phyloP scores from a whole-genome alignment of 2,797 vertebrate species.

The Hapalemur alaotrensis region DNA sequence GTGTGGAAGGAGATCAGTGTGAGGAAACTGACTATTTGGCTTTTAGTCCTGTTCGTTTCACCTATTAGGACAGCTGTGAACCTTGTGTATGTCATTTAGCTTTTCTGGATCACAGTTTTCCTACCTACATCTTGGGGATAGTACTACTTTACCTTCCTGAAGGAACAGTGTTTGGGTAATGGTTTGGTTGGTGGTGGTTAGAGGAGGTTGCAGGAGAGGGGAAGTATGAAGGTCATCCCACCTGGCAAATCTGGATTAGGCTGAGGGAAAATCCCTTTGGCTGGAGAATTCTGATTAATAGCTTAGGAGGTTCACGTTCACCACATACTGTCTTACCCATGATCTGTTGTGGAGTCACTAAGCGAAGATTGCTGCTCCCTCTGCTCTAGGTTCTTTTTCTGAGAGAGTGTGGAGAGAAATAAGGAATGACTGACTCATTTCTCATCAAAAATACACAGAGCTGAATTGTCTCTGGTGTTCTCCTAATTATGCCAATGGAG shows the following conservation, averaged over 20 bases:
- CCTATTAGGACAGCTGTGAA: not conserved
- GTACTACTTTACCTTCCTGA: not conserved
- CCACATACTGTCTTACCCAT: not conserved
- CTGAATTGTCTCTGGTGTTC: not conserved
- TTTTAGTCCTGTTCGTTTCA: not conserved
- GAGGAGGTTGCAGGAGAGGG: not conserved
- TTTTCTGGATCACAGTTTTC: not conserved
- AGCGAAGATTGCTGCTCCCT: not conserved
- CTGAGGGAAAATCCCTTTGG: not conserved
- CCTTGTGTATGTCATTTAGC: not conserved
- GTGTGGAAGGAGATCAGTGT: not conserved
- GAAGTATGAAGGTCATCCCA: not conserved
- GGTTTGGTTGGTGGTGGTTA: not conserved
- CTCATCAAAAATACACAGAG: not conserved
- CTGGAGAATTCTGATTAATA: not conserved
- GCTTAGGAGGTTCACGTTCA: not conserved
- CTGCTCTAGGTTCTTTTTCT: not conserved
- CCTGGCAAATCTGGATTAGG: not conserved
- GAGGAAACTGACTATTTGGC: not conserved
- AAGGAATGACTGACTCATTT: conserved; percentile 15
- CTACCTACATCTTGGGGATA: not conserved
- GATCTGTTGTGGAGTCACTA: not conserved
- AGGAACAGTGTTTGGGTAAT: not conserved
- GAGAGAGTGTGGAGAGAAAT: not conserved
- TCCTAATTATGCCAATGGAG: not conserved